Evolutionary conservation across 2,113 vertebrate species (phyloP), one percentile per base, ranked within the genome.

Genomic region (Corythornis vintsioides): DNA sequence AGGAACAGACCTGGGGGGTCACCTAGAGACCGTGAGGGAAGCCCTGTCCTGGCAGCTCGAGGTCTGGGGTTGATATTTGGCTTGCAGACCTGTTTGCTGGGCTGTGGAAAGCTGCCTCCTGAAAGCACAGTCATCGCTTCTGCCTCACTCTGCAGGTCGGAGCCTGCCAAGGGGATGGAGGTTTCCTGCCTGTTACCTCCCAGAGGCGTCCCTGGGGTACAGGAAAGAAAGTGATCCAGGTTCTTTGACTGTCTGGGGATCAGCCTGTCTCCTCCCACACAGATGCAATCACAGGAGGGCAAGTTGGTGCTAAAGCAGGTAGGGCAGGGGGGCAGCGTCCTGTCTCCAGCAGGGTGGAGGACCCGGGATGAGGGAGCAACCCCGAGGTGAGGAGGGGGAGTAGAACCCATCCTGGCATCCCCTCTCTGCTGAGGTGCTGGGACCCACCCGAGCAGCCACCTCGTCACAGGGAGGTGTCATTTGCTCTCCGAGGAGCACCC

Each of bases 201-300:
- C 22, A 15, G 65, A 65, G 81, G 55, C 55, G 0, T 90, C 82
- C 69, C 69, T 22, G 24, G 71, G 75, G 29, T 63, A n/a, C 6
- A 88, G 64, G 87, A 91, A 92, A 72, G 63, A 66, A 57, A 92
- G 67, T 31, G 15, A 87, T 38, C 75, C 78, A 55, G 43, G 74
- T 76, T 90, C 74, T 63, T 70, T 74, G 63, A 60, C 82, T 67
- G 52, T 48, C 72, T 87, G 59, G n/a, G 47, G 56, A 56, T 63
- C 55, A 63, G 48, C 29, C 66, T 35, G 40, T 25, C 60, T 86
- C 60, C 61, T 77, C 38, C 80, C n/a, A 18, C 19, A 10, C 38
- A 83, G 38, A 33, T 22, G 15, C 8, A 59, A 64, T 60, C 4
- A 57, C 65, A 74, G 81, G 63, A 61, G 55, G 15, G 33, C 13